Evolutionary conservation across 1,140 invertebrate species (phyloP), one percentile per base, ranked within the genome.

Genomic region (Nymphalis io): DNA sequence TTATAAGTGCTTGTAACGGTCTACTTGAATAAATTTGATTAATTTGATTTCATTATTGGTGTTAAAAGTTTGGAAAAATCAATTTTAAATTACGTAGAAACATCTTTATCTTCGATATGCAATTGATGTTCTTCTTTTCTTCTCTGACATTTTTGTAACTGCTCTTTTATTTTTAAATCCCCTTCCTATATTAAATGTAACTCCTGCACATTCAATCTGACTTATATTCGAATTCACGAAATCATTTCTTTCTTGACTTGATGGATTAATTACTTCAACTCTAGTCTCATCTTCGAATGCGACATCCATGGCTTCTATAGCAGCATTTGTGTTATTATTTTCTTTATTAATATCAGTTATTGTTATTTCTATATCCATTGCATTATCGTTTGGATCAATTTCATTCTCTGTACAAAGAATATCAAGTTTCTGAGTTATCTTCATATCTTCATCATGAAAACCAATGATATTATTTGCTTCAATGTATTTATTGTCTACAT

Each of bases 221-320:
- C 55, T 11, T 23, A 0, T 12, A 57, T 42, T 57, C 8, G 1
- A 20, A 11, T 59, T 59, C 27, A 58, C 16, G 6, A 20, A 1
- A 21, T 51, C 46, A 51, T 8, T 51, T 20, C 3, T 51, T 21
- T 12, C 8, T 20, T 20, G 3, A 20, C 8, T 13, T 11, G 18
- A 10, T 10, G 16, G 6, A 2, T 8, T 20, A 12, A 51, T 13
- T 20, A 18, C 10, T 51, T 51, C 46, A 51, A 20, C 16, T 3
- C 12, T 40, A 20, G 2, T 12, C 5, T 20, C 11, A 65, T 58
- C 18, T 2, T 65, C 62, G 23, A 42, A 16, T 18, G 48, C 18
- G 27, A 60, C 8, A 62, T 69, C 67, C 67, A 69, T 69, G 20
- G 51, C 21, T 62, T 69, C 67, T 12, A 69, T 38, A 27, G 21